phyloP scores from a whole-genome alignment of 2,113 vertebrate genomes.

The Rhea pennata region DNA sequence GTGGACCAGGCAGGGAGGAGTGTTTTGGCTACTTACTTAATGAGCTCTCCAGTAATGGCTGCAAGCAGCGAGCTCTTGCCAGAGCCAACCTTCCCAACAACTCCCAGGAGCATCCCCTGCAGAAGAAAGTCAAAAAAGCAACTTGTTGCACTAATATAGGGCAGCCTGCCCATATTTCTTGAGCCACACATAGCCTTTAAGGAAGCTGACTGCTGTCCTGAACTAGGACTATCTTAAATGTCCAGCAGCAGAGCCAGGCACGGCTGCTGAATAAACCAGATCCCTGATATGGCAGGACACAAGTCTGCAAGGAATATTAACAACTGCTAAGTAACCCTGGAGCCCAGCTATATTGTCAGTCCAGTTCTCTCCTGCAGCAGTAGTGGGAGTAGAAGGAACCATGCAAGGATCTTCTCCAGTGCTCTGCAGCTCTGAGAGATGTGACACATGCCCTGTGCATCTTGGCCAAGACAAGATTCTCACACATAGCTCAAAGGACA shows the following conservation, averaged over 20 bases:
- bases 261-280: neutral
- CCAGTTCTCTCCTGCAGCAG: neutral
- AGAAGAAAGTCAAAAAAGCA: constrained; percentile 35
- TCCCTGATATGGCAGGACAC: neutral
- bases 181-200: neutral
- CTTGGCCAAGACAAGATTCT: neutral
- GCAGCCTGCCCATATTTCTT: neutral
- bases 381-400: neutral
- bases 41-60: constrained; percentile 91
- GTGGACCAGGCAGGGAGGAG: neutral
- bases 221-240: neutral
- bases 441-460: neutral
- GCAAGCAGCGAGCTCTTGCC: constrained; percentile 94
- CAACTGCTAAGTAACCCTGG: neutral
- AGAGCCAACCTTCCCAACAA: constrained; percentile 94
- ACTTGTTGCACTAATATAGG: neutral
- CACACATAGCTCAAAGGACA: neutral
- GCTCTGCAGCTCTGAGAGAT: neutral
- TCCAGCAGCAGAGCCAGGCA: neutral
- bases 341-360: neutral
- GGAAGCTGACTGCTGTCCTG: neutral
- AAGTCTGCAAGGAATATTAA: neutral
- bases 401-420: neutral
- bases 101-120: constrained; percentile 89
- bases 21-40: constrained; percentile 80